Evolutionary conservation across 2,113 vertebrate genomes (phyloP).

Genomic region (Calidris pygmaea): DNA sequence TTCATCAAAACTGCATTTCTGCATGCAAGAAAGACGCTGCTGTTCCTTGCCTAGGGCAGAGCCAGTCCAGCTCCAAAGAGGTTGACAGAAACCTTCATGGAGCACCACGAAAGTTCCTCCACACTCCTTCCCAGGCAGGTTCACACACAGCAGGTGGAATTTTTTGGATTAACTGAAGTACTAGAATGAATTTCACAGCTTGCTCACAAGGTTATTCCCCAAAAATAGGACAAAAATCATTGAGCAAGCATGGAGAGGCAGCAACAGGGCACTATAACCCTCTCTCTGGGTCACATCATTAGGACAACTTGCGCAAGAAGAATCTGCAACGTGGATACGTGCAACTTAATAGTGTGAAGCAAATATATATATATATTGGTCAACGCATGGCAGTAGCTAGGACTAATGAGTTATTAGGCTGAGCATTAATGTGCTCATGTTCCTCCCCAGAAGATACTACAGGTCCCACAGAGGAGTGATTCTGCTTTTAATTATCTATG

Average conservation of each 20-base stretch:
- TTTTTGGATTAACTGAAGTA: not conserved
- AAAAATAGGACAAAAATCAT: not conserved
- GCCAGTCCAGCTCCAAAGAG: not conserved
- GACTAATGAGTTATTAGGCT: not conserved
- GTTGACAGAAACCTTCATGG: fast-evolving
- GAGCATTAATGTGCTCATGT: not conserved
- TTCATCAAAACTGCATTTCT: not conserved
- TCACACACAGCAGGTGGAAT: not conserved
- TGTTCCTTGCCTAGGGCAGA: too few relatives aligned
- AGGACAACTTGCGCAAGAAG: not conserved
- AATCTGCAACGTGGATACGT: fast-evolving
- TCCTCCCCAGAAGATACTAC: not conserved
- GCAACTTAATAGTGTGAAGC: not conserved
- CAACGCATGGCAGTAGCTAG: not conserved
- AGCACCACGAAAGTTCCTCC: not conserved
- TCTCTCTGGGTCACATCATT: not conserved
- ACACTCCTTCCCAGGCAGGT: not conserved
- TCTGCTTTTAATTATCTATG: not conserved
- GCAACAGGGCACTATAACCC: not conserved
- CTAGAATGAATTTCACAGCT: not conserved
- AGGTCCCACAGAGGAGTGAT: not conserved
- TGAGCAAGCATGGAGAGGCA: not conserved
- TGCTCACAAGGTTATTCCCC: not conserved
- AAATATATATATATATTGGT: not conserved
- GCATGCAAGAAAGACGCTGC: too few relatives aligned